These are phyloP conservation scores for Euphydryas editha DNA, from an alignment of 2,888 invertebrate genomes.

Conservation along the genomic window DNA sequence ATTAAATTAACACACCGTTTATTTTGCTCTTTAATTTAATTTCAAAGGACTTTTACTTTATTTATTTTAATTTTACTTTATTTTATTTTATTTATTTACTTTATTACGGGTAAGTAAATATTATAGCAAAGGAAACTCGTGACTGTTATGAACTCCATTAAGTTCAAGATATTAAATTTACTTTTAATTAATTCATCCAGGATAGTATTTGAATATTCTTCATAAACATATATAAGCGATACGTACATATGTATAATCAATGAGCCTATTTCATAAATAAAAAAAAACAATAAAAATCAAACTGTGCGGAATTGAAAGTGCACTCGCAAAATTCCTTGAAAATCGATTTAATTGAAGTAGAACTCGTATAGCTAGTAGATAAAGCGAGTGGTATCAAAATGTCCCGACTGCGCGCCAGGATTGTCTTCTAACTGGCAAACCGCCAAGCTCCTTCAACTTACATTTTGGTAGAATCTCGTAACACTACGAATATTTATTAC, in stretches of 20 bases:
- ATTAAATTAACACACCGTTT: background rate
- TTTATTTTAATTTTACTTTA: too few relatives aligned
- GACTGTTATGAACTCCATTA: too few relatives aligned
- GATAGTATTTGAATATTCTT: background rate
- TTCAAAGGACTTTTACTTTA: background rate
- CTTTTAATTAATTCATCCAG: too few relatives aligned
- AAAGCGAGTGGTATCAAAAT: slow-evolving; percentile 66
- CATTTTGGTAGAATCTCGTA: slow-evolving; percentile 50
- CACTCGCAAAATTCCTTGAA: slow-evolving; percentile 37
- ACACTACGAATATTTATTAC: slow-evolving; percentile 37
- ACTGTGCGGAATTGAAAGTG: slow-evolving; percentile 26
- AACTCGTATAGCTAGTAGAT: slow-evolving; percentile 46
- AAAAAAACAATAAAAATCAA: slow-evolving; percentile 27
- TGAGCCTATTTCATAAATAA: slow-evolving; percentile 8
- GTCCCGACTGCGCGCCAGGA: slow-evolving; percentile 70
- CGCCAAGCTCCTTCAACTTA: slow-evolving; percentile 60
- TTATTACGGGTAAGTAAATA: too few relatives aligned
- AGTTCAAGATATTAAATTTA: too few relatives aligned
- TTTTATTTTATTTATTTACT: too few relatives aligned
- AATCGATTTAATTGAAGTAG: slow-evolving; percentile 46
- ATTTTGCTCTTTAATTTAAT: background rate
- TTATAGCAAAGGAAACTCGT: too few relatives aligned
- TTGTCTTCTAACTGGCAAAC: slow-evolving; percentile 68
- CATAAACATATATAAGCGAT: background rate
- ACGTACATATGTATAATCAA: background rate